Percentiles rank a stretch among this genome's conserved stretches.
Evolutionary conservation across 2,113 vertebrate genomes (phyloP).

Genomic region (Mirounga angustirostris): DNA sequence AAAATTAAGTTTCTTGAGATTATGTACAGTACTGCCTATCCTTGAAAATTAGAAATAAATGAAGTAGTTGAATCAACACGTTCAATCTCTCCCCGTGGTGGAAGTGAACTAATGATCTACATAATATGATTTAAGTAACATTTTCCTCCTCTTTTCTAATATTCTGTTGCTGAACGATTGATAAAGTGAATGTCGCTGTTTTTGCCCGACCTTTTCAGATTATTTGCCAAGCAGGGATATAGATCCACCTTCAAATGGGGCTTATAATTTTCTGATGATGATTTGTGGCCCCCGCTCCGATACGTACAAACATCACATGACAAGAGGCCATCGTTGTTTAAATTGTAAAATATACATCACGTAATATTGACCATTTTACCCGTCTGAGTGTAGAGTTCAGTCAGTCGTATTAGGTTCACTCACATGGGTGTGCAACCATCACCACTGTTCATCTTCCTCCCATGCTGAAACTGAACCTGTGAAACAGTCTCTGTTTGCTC

Average conservation of each 20-base stretch:
- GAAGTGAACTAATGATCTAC: neutral
- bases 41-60: conserved; percentile 6
- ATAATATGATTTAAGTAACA: neutral
- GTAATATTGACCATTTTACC: neutral
- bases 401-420: neutral
- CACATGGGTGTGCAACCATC: neutral
- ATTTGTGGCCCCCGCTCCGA: neutral
- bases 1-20: neutral
- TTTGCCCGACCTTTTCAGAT: neutral
- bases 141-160: neutral
- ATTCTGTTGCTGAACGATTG: neutral
- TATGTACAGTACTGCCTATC: neutral
- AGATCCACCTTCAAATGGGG: neutral
- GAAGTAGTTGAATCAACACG: neutral
- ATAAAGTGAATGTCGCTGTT: neutral
- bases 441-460: neutral
- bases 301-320: neutral
- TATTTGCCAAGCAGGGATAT: neutral
- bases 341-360: neutral
- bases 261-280: neutral
- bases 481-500: neutral
- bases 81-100: neutral
- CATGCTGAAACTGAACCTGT: too few species aligned
- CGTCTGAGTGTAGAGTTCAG: neutral
- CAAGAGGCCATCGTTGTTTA: neutral